A percentile compares a stretch with the other conserved stretches of the same genome.
phyloP scores from a whole-genome alignment of 2,113 vertebrate genomes.

The Sinocyclocheilus rhinocerous region DNA sequence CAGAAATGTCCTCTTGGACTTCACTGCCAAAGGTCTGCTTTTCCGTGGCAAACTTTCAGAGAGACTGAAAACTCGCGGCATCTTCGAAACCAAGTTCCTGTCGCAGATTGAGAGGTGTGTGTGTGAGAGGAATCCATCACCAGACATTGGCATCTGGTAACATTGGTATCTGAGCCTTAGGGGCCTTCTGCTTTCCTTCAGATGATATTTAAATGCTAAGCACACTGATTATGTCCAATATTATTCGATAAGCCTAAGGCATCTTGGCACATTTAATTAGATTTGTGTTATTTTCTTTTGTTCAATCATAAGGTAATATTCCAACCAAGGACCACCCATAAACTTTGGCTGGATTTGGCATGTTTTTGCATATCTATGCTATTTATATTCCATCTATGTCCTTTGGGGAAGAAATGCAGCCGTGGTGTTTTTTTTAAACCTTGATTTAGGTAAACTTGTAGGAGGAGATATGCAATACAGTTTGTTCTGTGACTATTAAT shows the following conservation, averaged over 20 bases:
- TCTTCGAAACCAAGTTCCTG: slow-evolving; percentile 97
- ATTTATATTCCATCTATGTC: not conserved
- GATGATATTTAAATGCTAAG: not conserved
- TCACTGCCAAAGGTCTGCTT: slow-evolving; percentile 88
- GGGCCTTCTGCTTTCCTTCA: not conserved
- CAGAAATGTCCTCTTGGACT: slow-evolving; percentile 90
- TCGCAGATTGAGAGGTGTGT: slow-evolving; percentile 94
- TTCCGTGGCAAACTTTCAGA: slow-evolving; percentile 92
- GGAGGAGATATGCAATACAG: not conserved
- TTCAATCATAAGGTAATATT: not conserved
- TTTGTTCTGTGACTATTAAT: not conserved
- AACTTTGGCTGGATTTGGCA: not conserved
- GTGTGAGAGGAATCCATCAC: too few species aligned
- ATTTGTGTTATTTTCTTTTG: not conserved
- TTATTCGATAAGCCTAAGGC: not conserved
- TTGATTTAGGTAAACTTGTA: not conserved
- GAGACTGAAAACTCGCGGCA: slow-evolving; percentile 89
- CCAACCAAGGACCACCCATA: too few species aligned
- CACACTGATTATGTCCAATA: not conserved
- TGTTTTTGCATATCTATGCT: too few species aligned
- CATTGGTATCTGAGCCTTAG: too few species aligned
- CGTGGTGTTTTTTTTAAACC: not conserved
- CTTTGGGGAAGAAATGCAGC: not conserved
- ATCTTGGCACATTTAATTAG: not conserved
- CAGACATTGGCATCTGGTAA: too few species aligned